Percentiles rank a stretch among this genome's conserved stretches.
Conservation (phyloP, 2,113 vertebrate genomes). For the Sus scrofa region T2T-Sscrofa CM000822.6:27218501-27219000, state of each 20-base stretch:
- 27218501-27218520: constrained; percentile 16
- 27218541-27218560: not conserved
- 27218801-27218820: fast-evolving
- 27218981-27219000: not conserved
- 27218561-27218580: not conserved
- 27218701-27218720: not conserved
- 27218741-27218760: constrained; percentile 27
- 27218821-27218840: not conserved
- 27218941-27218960: not conserved
- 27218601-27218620: not conserved
- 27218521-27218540: not conserved
- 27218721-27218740: constrained; percentile 42
- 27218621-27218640: not conserved
- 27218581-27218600: not conserved
- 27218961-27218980: not conserved
- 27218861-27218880: too few species aligned
- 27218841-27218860: fast-evolving
- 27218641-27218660: not conserved
- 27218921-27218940: not conserved
- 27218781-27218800: not conserved
- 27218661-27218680: not conserved
- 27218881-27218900: not conserved
- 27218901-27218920: not conserved
- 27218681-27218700: not conserved
- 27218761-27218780: not conserved